These are phyloP conservation scores for Cheumatopsyche charites DNA, from an alignment of 1,140 invertebrate genomes.

Conservation along the genomic window DNA sequence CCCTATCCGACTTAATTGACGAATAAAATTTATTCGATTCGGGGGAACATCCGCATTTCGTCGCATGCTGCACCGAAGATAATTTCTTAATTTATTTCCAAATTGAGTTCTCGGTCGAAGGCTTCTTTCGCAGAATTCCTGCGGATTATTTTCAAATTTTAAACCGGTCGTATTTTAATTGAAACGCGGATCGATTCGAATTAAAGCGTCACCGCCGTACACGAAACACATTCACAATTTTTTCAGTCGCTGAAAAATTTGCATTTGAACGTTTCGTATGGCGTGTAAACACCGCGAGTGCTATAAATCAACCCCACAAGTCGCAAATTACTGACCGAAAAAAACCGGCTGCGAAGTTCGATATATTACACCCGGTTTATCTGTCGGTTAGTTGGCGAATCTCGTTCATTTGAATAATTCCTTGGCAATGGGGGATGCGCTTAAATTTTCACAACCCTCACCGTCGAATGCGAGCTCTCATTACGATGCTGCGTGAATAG, in stretches of 20 bases:
- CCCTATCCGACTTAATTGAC: conserved; percentile 22
- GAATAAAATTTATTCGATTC: conserved; percentile 36
- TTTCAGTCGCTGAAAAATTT: conserved; percentile 44
- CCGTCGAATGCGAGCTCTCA: not conserved
- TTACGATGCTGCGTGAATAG: conserved; percentile 5
- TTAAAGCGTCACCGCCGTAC: not conserved
- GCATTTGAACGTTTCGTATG: conserved; percentile 45
- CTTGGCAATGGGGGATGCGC: no score
- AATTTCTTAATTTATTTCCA: conserved; percentile 37
- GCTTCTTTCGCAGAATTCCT: not conserved
- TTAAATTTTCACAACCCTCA: no score
- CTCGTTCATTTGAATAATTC: no score
- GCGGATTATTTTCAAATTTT: conserved; percentile 4
- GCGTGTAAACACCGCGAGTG: conserved; percentile 48
- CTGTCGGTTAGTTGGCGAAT: no score
- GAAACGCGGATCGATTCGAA: not conserved
- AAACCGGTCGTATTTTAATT: not conserved
- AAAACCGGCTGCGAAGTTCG: conserved; percentile 11
- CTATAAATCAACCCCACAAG: conserved; percentile 47
- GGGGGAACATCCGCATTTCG: conserved; percentile 11
- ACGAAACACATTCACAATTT: conserved; percentile 11
- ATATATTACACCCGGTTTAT: no score
- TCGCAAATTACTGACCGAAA: conserved; percentile 42
- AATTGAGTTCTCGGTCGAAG: conserved; percentile 25
- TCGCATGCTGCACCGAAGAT: conserved; percentile 16